Conservation (phyloP, 1,140 invertebrate species). For the Daktulosphaira vitifoliae region DNA sequence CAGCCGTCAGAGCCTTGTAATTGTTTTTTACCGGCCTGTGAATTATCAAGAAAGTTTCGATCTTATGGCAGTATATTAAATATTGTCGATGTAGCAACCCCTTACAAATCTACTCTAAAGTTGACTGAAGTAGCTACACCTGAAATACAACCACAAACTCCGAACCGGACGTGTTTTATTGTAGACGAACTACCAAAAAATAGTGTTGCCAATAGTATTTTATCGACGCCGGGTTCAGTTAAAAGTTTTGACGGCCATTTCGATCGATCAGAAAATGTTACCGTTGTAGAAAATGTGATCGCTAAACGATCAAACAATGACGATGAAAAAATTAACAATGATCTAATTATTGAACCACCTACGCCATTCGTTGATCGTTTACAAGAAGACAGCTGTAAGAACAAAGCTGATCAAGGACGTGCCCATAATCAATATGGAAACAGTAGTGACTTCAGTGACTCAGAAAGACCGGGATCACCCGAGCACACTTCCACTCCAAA, state of each 20-base stretch:
- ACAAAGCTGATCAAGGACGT: neutral
- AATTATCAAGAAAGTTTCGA: conserved; percentile 2
- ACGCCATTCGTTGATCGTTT: conserved; percentile 8
- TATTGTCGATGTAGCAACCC: neutral
- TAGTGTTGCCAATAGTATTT: neutral
- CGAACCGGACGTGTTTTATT: conserved; percentile 34
- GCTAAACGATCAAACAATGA: neutral
- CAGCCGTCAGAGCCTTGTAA: neutral
- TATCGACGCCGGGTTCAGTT: neutral
- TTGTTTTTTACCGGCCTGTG: conserved; percentile 4
- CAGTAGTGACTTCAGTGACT: neutral
- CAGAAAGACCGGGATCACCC: conserved; percentile 27
- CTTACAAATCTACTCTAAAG: neutral
- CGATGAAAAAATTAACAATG: no score
- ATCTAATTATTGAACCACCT: conserved; percentile 11
- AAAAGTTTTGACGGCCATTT: conserved; percentile 18
- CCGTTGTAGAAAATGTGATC: conserved; percentile 16
- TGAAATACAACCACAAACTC: neutral
- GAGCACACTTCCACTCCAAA: conserved; percentile 39
- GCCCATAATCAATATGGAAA: neutral
- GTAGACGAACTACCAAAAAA: conserved; percentile 35
- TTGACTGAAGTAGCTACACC: neutral
- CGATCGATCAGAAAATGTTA: conserved; percentile 24
- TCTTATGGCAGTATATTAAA: neutral
- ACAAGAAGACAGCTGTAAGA: neutral